A percentile compares a stretch with the other conserved stretches of the same genome.
Conservation (phyloP, 2,888 invertebrate genomes). For the Lasioglossum calceatum region DNA sequence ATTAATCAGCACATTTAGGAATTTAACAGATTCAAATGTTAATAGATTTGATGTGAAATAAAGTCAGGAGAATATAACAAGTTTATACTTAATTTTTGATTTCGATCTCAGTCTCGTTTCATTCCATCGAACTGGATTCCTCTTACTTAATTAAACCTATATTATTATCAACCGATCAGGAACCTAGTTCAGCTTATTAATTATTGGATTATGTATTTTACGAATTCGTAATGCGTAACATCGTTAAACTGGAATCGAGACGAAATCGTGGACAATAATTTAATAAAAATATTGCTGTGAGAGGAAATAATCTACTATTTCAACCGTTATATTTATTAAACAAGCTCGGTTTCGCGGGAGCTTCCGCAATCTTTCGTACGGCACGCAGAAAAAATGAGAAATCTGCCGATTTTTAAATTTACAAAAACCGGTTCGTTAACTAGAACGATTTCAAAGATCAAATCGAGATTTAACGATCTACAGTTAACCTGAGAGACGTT, state of each 20-base stretch:
- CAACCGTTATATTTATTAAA: background rate
- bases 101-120: background rate
- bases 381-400: background rate
- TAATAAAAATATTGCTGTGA: background rate
- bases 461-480: constrained; percentile 8
- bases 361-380: background rate
- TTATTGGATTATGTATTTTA: background rate
- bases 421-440: background rate
- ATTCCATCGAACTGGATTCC: background rate
- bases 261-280: background rate
- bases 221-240: background rate
- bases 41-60: background rate
- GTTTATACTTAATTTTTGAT: background rate
- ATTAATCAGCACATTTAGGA: background rate
- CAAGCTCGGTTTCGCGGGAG: background rate
- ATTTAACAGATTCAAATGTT: background rate
- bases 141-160: background rate
- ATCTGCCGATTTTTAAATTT: background rate
- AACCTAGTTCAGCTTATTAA: background rate
- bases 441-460: background rate
- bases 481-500: background rate
- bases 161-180: background rate
- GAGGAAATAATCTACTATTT: background rate
- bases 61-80: background rate
- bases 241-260: no score